phyloP scores from a whole-genome alignment of 2,797 vertebrate genomes.

The Onychomys leucogaster region DNA sequence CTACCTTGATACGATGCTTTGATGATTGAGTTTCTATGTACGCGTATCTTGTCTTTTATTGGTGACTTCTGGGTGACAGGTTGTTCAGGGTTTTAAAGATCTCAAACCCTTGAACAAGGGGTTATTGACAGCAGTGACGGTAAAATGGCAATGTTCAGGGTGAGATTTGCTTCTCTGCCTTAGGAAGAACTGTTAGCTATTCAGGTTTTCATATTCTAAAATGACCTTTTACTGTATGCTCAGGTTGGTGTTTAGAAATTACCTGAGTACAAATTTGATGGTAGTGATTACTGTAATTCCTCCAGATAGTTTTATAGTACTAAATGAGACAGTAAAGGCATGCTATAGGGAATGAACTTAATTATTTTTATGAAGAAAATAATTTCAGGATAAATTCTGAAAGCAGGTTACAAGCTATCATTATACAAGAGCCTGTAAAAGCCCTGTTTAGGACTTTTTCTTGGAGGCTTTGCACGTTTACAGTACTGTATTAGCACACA shows the following conservation, averaged over 20 bases:
- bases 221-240: not conserved
- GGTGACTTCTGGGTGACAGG: not conserved
- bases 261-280: not conserved
- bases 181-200: not conserved
- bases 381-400: constrained; percentile 54
- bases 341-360: not conserved
- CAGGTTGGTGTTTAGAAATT: not conserved
- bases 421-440: not conserved
- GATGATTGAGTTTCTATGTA: not conserved
- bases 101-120: not conserved
- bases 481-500: not conserved
- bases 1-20: too few species aligned
- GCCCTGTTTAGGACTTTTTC: not conserved
- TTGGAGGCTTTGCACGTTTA: not conserved
- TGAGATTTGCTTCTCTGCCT: not conserved
- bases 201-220: constrained; percentile 18
- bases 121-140: not conserved
- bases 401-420: not conserved
- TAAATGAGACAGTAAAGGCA: not conserved
- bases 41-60: not conserved
- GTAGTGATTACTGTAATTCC: constrained; percentile 43
- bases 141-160: not conserved
- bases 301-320: not conserved
- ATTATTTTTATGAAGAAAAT: constrained; percentile 57
- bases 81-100: not conserved